These are phyloP conservation scores for Rotaria magnacalcarata DNA, from an alignment of 2,888 invertebrate genomes.

Conservation along the genomic window DNA sequence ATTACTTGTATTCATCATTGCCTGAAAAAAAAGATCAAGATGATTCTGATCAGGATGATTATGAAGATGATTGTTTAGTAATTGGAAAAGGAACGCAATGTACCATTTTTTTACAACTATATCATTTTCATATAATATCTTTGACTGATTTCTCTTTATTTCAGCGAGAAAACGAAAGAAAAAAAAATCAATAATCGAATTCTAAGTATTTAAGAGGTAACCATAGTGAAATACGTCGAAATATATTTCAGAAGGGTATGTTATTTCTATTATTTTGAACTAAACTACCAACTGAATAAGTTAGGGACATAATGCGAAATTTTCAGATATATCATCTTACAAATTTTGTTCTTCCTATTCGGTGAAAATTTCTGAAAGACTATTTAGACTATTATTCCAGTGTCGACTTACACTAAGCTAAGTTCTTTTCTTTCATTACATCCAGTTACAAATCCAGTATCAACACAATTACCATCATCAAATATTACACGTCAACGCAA, in stretches of 20 bases:
- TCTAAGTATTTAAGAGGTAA: background rate
- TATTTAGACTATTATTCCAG: background rate
- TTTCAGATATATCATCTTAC: too few relatives aligned
- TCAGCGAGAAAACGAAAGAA: too few relatives aligned
- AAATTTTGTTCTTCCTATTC: too few relatives aligned
- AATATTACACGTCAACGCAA: background rate
- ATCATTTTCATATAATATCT: too few relatives aligned
- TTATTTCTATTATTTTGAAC: background rate
- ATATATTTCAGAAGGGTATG: background rate
- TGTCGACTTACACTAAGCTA: background rate
- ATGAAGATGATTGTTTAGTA: too few relatives aligned
- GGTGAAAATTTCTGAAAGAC: background rate
- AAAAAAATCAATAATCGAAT: too few relatives aligned
- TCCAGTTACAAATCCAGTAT: background rate
- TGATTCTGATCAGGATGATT: too few relatives aligned
- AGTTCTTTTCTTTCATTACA: background rate
- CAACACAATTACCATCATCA: background rate
- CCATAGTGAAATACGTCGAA: background rate
- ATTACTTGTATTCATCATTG: background rate
- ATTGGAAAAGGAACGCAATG: too few relatives aligned
- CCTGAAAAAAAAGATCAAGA: background rate
- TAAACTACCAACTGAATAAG: background rate
- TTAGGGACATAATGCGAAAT: too few relatives aligned
- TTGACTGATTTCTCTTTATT: too few relatives aligned
- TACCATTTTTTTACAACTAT: too few relatives aligned